Evolutionary conservation across 2,113 vertebrate genomes (phyloP).

Genomic region (Baryphthengus martii): DNA sequence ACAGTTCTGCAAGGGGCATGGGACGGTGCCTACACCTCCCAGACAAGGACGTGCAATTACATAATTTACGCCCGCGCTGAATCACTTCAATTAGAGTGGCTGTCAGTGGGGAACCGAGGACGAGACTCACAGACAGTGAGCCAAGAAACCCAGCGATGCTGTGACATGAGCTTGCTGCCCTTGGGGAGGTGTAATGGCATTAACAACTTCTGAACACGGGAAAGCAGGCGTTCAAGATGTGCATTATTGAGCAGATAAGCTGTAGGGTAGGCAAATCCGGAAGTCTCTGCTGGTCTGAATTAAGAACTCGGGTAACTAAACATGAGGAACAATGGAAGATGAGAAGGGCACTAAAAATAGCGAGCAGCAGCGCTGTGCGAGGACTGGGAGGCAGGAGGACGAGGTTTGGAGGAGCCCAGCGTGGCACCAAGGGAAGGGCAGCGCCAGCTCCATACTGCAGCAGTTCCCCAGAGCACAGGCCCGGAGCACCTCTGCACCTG

Average conservation of each 20-base stretch:
- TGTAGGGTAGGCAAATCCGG: neutral
- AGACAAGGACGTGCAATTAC: neutral
- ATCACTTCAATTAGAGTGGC: neutral
- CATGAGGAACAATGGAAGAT: neutral
- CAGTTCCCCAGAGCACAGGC: neutral
- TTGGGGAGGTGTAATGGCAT: constrained; percentile 53
- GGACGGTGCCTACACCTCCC: neutral
- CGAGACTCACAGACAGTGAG: neutral
- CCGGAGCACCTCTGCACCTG: neutral
- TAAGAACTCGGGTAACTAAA: neutral
- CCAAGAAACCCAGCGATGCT: neutral
- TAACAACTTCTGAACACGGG: neutral
- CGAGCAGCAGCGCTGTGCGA: fast-evolving
- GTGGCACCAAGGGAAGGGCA: neutral
- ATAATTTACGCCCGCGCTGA: neutral
- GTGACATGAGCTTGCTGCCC: neutral
- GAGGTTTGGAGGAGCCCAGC: neutral
- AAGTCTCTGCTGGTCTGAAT: neutral
- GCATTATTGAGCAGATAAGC: neutral
- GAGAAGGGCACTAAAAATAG: neutral
- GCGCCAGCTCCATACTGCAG: neutral
- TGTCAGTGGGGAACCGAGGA: neutral
- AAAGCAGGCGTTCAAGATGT: neutral
- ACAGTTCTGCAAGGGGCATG: fast-evolving
- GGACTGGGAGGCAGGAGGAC: neutral